Evolutionary conservation across 2,797 vertebrate genomes (phyloP).

Genomic region (Periophthalmus magnuspinnatus): DNA sequence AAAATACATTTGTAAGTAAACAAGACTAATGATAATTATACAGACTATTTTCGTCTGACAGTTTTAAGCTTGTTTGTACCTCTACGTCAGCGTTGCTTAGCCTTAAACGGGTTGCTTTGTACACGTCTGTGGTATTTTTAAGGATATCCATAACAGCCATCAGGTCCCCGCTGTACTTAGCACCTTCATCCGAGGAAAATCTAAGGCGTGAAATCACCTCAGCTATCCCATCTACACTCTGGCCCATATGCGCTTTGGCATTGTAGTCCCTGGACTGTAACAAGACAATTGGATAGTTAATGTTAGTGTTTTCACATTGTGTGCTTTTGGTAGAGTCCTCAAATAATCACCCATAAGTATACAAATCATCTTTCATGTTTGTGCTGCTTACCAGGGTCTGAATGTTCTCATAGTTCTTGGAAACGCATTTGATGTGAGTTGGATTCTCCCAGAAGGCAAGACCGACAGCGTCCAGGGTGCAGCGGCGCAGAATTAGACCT

Average conservation of each 20-base stretch:
- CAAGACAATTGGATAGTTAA: conserved; percentile 22
- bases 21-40: conserved; percentile 14
- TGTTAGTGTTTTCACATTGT: conserved; percentile 14
- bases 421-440: conserved; percentile 92
- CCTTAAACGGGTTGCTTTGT: conserved; percentile 85
- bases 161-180: conserved; percentile 94
- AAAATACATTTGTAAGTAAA: conserved; percentile 46
- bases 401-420: conserved; percentile 93
- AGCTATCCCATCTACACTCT: conserved; percentile 85
- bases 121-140: conserved; percentile 91
- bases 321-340: conserved; percentile 1
- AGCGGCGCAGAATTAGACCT: conserved; percentile 93
- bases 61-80: conserved; percentile 65
- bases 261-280: conserved; percentile 87
- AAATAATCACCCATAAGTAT: conserved; percentile 12
- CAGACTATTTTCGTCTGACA: neutral
- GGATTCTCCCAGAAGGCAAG: conserved; percentile 93
- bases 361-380: conserved; percentile 15
- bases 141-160: conserved; percentile 89
- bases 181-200: conserved; percentile 88
- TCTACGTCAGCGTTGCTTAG: conserved; percentile 88
- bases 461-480: conserved; percentile 90
- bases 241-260: conserved; percentile 84
- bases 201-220: conserved; percentile 91
- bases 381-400: conserved; percentile 86